Evolutionary conservation across 2,113 vertebrate genomes (phyloP).

Genomic region (Campylorhamphus procurvoides): DNA sequence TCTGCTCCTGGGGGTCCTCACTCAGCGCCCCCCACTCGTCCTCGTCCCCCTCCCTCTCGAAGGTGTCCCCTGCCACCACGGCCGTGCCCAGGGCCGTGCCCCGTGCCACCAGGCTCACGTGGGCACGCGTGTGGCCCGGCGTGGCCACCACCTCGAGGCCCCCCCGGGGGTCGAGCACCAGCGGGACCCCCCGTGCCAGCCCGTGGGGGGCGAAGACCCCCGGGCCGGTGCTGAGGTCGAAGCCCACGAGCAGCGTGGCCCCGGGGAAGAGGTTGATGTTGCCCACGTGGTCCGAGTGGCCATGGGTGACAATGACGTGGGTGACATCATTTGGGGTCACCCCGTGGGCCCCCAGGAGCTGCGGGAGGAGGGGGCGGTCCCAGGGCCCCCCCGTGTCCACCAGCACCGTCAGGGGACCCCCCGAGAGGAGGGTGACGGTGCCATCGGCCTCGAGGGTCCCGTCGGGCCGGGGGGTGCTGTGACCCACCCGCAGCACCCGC

Average conservation of each 20-base stretch:
- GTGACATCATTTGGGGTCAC: fast-evolving
- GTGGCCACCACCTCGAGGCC: neutral
- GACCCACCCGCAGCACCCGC: neutral
- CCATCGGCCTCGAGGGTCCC: neutral
- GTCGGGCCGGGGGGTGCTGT: neutral
- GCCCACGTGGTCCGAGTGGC: neutral
- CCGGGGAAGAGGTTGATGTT: neutral
- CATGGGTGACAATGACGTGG: neutral
- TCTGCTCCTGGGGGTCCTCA: neutral
- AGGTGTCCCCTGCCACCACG: neutral
- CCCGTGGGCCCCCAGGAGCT: fast-evolving
- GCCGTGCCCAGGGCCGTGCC: neutral
- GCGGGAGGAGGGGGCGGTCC: fast-evolving
- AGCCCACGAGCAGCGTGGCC: neutral
- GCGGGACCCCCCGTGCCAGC: neutral
- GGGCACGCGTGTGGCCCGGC: neutral
- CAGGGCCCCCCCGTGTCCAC: neutral
- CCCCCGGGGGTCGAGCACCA: neutral
- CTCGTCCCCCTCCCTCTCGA: neutral
- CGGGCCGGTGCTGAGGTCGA: neutral
- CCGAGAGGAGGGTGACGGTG: neutral
- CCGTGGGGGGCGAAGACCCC: neutral
- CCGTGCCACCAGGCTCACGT: neutral
- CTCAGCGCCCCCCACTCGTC: neutral
- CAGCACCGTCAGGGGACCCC: neutral